These are phyloP conservation scores for Todiramphus chloris DNA, from an alignment of 2,113 vertebrate genomes.

Conservation along the genomic window DNA sequence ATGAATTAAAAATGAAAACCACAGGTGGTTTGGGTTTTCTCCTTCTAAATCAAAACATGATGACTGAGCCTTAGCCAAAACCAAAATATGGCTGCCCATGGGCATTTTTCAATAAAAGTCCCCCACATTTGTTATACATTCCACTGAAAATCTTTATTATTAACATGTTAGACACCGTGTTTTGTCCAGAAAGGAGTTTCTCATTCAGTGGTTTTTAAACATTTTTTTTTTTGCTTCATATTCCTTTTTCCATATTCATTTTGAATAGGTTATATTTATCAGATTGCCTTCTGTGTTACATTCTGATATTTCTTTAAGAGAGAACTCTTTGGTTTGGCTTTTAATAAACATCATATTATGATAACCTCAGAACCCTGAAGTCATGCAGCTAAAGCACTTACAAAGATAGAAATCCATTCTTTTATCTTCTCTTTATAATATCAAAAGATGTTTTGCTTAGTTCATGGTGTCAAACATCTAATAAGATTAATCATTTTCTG, in stretches of 20 bases:
- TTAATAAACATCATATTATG: slow-evolving; percentile 42
- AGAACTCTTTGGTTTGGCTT: slow-evolving; percentile 64
- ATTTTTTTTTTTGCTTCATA: background rate
- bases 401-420: slow-evolving; percentile 58
- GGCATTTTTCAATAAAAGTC: slow-evolving; percentile 43
- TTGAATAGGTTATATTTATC: background rate
- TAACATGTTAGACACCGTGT: background rate
- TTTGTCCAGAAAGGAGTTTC: background rate
- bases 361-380: slow-evolving; percentile 32
- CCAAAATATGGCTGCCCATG: slow-evolving; percentile 33
- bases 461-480: slow-evolving; percentile 55
- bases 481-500: slow-evolving; percentile 60
- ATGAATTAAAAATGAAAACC: slow-evolving; percentile 67
- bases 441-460: slow-evolving; percentile 50
- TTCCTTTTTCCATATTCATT: background rate
- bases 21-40: slow-evolving; percentile 67
- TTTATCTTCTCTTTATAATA: slow-evolving; percentile 59
- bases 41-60: slow-evolving; percentile 56
- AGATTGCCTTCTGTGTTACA: background rate
- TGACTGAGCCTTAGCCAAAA: slow-evolving; percentile 54
- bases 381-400: slow-evolving; percentile 51
- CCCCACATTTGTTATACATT: slow-evolving; percentile 15
- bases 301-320: slow-evolving; percentile 10
- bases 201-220: background rate
- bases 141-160: slow-evolving; percentile 13